A percentile compares a stretch with the other conserved stretches of the same genome.
These are phyloP conservation scores for Bubo bubo DNA, from an alignment of 2,113 vertebrate genomes.

Conservation along the genomic window DNA sequence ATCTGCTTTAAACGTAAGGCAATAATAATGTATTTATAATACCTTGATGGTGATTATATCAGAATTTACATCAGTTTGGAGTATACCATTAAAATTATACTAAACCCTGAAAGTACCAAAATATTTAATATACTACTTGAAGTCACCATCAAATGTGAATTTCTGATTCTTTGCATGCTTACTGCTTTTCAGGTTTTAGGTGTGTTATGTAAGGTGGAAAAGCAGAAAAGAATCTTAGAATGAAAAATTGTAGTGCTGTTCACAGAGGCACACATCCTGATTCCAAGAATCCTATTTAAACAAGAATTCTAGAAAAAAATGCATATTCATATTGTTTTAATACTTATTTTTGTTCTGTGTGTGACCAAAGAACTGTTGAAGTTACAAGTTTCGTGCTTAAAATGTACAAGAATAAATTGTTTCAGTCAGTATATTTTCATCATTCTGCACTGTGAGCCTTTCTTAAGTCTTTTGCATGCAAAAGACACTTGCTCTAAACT, in stretches of 20 bases:
- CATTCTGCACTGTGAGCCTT: background rate
- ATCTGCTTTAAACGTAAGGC: background rate
- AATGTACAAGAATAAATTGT: background rate
- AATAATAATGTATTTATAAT: background rate
- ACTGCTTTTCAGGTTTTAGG: background rate
- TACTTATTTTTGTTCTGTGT: background rate
- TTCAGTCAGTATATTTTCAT: background rate
- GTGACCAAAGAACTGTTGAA: background rate
- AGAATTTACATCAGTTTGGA: background rate
- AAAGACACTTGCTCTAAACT: background rate
- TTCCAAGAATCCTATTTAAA: background rate
- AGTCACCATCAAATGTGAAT: background rate
- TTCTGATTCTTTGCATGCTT: background rate
- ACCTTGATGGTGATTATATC: background rate
- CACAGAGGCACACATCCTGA: background rate
- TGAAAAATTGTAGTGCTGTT: background rate
- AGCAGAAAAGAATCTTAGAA: background rate
- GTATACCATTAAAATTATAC: background rate
- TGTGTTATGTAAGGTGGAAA: background rate
- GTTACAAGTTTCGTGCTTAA: background rate
- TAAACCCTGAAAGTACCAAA: background rate
- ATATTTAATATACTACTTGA: background rate
- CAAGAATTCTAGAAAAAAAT: background rate
- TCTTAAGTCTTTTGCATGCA: background rate
- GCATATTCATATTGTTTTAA: background rate